Percentiles rank a stretch among this genome's conserved stretches.
These are phyloP conservation scores for Lacanobia oleracea DNA, from an alignment of 2,888 invertebrate species.

Conservation along the genomic window DNA sequence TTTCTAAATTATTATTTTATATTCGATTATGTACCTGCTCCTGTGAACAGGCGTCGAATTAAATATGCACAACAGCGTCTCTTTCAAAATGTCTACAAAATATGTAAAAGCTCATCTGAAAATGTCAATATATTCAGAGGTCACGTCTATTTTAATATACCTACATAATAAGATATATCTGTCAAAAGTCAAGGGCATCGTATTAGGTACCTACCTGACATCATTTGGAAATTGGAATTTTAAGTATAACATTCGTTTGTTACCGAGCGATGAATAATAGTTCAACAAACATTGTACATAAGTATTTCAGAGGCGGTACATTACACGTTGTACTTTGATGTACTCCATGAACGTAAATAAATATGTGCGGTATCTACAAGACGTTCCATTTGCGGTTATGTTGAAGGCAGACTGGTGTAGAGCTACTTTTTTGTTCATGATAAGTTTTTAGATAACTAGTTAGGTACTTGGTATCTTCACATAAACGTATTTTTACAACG, in stretches of 20 bases:
- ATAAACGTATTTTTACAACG: background rate
- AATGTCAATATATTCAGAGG: constrained; percentile 81
- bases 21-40: constrained; percentile 8
- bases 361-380: constrained; percentile 44
- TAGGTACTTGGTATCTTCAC: background rate
- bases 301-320: background rate
- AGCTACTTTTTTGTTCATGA: constrained; percentile 11
- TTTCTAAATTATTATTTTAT: constrained; percentile 2
- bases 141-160: constrained; percentile 70
- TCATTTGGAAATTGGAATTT: constrained; percentile 56
- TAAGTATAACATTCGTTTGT: constrained; percentile 31
- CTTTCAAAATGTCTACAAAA: constrained; percentile 70
- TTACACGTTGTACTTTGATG: background rate
- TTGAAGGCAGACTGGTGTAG: constrained; percentile 42
- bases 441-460: constrained; percentile 9
- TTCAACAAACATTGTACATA: background rate
- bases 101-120: constrained; percentile 70
- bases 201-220: constrained; percentile 53
- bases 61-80: constrained; percentile 63
- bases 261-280: constrained; percentile 1
- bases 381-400: constrained; percentile 62
- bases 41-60: constrained; percentile 23
- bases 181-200: constrained; percentile 77
- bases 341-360: constrained; percentile 16
- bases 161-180: constrained; percentile 67